Evolutionary conservation across 2,888 invertebrate genomes (phyloP).

Genomic region (Dicyrtoma fusca): DNA sequence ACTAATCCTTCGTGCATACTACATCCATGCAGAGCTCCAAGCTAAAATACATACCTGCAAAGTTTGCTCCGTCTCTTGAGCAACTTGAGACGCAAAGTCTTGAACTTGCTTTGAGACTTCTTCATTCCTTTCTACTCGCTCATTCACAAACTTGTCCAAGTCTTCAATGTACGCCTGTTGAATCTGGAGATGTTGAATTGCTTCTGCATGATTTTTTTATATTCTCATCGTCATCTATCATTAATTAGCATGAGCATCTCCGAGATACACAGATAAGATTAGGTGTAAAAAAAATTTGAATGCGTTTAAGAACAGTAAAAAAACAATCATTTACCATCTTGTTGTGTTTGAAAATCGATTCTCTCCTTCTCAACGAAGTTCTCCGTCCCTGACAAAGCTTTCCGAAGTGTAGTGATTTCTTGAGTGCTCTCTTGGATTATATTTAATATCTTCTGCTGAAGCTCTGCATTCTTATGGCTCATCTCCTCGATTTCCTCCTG

Average conservation of each 20-base stretch:
- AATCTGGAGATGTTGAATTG: conserved; percentile 23
- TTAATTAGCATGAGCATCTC: not conserved
- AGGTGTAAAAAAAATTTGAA: no score
- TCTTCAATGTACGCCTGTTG: conserved; percentile 37
- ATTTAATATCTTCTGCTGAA: conserved; percentile 25
- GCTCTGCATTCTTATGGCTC: conserved; percentile 25
- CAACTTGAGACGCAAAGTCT: conserved; percentile 34
- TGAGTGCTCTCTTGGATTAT: conserved; percentile 25
- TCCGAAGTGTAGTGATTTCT: conserved; percentile 21
- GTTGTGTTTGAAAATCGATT: conserved; percentile 25
- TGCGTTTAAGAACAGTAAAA: not conserved
- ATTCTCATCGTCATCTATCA: no score
- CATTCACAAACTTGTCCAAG: conserved; percentile 32
- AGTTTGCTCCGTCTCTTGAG: conserved; percentile 33
- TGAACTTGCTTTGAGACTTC: conserved; percentile 30
- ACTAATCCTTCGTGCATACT: not conserved
- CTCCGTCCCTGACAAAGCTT: conserved; percentile 10
- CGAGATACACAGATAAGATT: no score
- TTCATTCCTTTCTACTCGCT: conserved; percentile 29
- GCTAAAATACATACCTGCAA: conserved; percentile 20
- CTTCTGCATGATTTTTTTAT: conserved; percentile 9
- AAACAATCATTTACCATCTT: conserved; percentile 20
- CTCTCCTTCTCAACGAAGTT: conserved; percentile 16
- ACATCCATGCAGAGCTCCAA: not conserved
- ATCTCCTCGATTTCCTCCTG: conserved; percentile 33